Conservation (phyloP, 2,113 vertebrate genomes). For the Agelaius tricolor region DNA sequence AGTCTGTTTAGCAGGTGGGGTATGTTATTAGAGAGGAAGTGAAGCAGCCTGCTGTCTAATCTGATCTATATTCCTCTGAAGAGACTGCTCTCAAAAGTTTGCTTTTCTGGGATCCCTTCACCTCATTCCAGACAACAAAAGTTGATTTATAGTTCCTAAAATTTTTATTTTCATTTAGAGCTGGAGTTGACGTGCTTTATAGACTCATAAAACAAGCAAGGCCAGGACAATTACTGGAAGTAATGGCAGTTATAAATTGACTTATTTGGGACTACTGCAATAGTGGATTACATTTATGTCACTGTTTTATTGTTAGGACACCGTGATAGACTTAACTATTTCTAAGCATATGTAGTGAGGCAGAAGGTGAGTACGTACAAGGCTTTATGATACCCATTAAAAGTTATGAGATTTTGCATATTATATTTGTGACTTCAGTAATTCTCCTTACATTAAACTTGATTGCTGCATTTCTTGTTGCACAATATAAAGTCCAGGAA, state of each 20-base stretch:
- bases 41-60: not conserved
- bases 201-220: not conserved
- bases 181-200: not conserved
- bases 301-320: not conserved
- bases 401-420: not conserved
- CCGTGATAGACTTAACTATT: not conserved
- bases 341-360: not conserved
- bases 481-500: not conserved
- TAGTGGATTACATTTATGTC: conserved; percentile 27
- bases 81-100: not conserved
- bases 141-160: not conserved
- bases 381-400: not conserved
- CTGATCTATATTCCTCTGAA: not conserved
- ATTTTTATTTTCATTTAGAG: conserved; percentile 2
- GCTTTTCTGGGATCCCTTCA: not conserved
- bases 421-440: not conserved
- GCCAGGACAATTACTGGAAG: not conserved
- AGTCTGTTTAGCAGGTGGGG: not conserved
- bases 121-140: not conserved
- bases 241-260: not conserved
- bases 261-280: not conserved
- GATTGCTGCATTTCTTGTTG: not conserved
- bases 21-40: not conserved
- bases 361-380: not conserved
- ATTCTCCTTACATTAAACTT: not conserved